Base-by-base conservation (phyloP, 2,113 vertebrate genomes). In the Hassar affinis region DNA sequence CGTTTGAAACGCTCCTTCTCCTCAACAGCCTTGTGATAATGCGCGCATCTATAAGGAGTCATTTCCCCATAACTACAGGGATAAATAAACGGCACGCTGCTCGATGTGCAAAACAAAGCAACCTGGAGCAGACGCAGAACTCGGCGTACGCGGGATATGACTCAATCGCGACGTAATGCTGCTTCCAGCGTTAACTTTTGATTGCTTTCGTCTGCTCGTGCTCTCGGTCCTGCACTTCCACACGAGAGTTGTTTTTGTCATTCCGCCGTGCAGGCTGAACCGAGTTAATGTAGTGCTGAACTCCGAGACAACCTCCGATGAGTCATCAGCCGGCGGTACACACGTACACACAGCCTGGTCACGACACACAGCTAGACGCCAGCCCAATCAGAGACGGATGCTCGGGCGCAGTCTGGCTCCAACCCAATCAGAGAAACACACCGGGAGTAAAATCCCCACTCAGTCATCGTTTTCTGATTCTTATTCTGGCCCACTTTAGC, bases 151-250 rank as follows among this genome's bases (percentile, higher is more conserved):
- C 62, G 71, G 76, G 64, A 79, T 71, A 69, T 61, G 76, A 71
- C 35, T 71, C 76, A 71, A 49, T 59, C 38, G 1, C 52, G 17
- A 6, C 42, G 35, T 18, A 33, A 35, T 57, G 49, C 38, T 38
- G 62, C 62, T 71, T 52, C 27, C 52, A 30, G 62, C 45, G 30
- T 14, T 52, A 35, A 80, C 78, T 68, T 84, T 25, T 18, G 49
- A 62, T 78, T 84, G 61, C 61, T 51, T 79, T 84, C 64, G 72
- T 71, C 77, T 83, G 81, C 11, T 76, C 35, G 25, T 49, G 71
- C 52, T 62, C 69, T 51, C 69, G 22, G 42, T 45, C 75, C 5
- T n/a, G 35, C 35, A 33, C 33, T 56, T 76, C 61, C 49, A 45
- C 82, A 47, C 25, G 57, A 54, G 51, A 52, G 45, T 61, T 82